Conservation (phyloP, 2,888 invertebrate species). For the Zaprionus bogoriensis region DNA sequence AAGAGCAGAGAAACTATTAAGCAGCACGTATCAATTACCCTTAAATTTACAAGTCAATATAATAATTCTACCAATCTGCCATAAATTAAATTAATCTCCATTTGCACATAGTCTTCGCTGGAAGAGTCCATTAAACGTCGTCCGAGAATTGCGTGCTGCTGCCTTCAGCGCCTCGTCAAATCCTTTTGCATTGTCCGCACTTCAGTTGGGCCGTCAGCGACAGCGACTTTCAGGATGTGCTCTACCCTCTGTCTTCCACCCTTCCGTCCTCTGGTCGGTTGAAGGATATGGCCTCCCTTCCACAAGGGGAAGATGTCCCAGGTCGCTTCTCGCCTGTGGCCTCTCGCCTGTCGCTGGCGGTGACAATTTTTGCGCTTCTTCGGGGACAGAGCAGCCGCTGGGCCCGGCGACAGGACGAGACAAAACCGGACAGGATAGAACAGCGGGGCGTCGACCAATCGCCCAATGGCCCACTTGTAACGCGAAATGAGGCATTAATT, state of each 20-base stretch:
- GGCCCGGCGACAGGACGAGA: slow-evolving; percentile 4
- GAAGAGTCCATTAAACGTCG: neutral
- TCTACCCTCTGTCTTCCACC: too few species aligned
- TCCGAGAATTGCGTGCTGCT: neutral
- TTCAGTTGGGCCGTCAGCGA: slow-evolving; percentile 47
- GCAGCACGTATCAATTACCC: too few species aligned
- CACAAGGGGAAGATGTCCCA: slow-evolving; percentile 1
- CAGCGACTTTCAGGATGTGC: slow-evolving; percentile 23
- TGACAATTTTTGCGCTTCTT: slow-evolving; percentile 72
- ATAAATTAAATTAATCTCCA: too few species aligned
- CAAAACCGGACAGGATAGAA: neutral
- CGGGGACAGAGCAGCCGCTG: slow-evolving; percentile 64
- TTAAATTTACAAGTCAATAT: too few species aligned
- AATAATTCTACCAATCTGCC: too few species aligned
- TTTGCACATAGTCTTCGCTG: too few species aligned
- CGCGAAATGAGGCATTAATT: neutral
- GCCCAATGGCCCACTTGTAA: neutral
- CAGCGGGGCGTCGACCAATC: neutral
- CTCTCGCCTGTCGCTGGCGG: slow-evolving; percentile 61
- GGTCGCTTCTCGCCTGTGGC: too few species aligned
- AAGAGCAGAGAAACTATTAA: too few species aligned
- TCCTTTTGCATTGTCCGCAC: slow-evolving; percentile 48
- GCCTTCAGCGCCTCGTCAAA: neutral
- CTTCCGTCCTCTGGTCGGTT: too few species aligned
- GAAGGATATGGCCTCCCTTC: too few species aligned